Conservation (phyloP, 1,140 invertebrate genomes). For the Papilio dardanus region DNA sequence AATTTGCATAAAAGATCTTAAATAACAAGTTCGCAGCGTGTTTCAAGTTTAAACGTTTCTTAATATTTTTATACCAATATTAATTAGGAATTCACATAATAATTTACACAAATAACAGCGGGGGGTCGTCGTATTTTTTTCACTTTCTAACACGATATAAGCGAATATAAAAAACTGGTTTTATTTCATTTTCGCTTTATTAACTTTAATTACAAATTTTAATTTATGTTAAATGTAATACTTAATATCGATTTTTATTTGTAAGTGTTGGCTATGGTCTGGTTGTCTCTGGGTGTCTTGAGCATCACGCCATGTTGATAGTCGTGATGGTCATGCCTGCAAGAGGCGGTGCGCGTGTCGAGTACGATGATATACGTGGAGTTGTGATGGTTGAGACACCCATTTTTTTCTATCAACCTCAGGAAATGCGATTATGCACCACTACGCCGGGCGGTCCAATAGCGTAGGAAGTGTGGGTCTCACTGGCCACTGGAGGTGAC, state of each 20-base stretch:
- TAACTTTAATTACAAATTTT: constrained; percentile 25
- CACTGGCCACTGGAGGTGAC: too few species aligned
- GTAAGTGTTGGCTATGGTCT: too few species aligned
- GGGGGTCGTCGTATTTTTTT: background rate
- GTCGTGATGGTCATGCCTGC: too few species aligned
- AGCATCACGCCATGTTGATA: too few species aligned
- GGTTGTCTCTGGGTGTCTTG: too few species aligned
- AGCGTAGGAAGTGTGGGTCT: too few species aligned
- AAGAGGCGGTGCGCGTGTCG: too few species aligned
- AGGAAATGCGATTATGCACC: too few species aligned
- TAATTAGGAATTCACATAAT: constrained; percentile 14
- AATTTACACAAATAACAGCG: background rate
- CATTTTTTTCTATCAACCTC: background rate
- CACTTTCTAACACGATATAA: constrained; percentile 2
- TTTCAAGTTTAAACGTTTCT: constrained; percentile 8
- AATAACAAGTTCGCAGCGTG: constrained; percentile 11
- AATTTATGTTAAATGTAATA: constrained; percentile 35
- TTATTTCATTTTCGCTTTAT: background rate
- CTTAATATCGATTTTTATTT: too few species aligned
- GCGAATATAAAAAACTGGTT: constrained; percentile 5
- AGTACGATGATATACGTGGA: too few species aligned
- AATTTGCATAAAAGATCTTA: constrained; percentile 8
- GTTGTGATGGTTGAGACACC: too few species aligned
- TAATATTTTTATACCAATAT: constrained; percentile 17
- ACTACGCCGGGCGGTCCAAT: too few species aligned